phyloP scores from a whole-genome alignment of 2,113 vertebrate genomes.

The Cottus gobio region DNA sequence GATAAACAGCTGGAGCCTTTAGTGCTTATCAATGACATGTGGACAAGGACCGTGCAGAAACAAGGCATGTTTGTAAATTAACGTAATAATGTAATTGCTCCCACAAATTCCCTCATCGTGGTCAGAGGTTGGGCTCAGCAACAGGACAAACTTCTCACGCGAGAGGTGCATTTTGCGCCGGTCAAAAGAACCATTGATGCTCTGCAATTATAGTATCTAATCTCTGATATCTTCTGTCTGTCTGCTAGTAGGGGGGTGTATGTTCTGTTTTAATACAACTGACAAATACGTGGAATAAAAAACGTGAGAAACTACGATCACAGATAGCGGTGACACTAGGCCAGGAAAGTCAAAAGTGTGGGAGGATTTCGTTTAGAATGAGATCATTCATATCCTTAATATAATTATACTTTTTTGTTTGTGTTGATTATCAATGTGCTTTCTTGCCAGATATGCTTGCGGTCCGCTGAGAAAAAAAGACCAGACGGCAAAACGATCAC shows the following conservation, averaged over 20 bases:
- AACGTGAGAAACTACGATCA: too few relatives aligned
- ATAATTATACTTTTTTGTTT: too few relatives aligned
- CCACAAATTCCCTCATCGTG: conserved; percentile 1
- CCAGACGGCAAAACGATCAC: neutral
- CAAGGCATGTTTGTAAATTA: neutral
- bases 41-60: neutral
- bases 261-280: too few relatives aligned
- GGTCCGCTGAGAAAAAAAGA: neutral
- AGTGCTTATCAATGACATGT: neutral
- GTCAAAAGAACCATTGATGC: neutral
- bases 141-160: neutral
- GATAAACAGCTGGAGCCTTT: conserved; percentile 8
- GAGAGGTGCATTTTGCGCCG: too few relatives aligned
- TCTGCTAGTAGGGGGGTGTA: too few relatives aligned
- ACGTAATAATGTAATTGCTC: conserved; percentile 9
- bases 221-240: too few relatives aligned
- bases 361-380: too few relatives aligned
- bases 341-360: too few relatives aligned
- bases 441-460: neutral
- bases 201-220: too few relatives aligned
- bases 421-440: neutral
- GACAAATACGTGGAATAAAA: too few relatives aligned
- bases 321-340: too few relatives aligned
- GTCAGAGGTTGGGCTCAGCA: conserved; percentile 13
- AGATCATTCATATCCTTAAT: too few relatives aligned